These are phyloP conservation scores for Crambe crambe DNA, from an alignment of 37 sponge, comb jelly and placozoan genomes.

Conservation along the genomic window DNA sequence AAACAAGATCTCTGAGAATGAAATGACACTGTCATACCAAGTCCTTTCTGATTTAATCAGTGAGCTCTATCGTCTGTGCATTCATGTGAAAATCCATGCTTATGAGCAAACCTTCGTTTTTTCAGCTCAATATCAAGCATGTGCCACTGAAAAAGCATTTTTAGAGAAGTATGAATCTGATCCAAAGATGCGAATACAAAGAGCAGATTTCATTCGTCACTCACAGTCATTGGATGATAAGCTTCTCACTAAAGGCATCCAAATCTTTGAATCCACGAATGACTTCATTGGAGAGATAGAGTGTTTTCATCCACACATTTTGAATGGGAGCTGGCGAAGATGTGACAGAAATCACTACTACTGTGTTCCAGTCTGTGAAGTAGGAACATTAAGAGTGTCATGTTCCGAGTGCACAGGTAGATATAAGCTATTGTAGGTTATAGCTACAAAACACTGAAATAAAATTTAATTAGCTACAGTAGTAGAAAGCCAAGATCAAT, in stretches of 20 bases:
- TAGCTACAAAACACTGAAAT: too few relatives aligned
- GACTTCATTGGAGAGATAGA: neutral
- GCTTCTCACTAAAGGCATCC: neutral
- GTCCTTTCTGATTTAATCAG: neutral
- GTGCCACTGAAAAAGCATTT: neutral
- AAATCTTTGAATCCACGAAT: neutral
- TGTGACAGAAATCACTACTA: slow-evolving; percentile 85
- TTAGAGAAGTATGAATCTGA: neutral
- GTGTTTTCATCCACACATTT: slow-evolving; percentile 10
- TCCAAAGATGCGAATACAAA: neutral
- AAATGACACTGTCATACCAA: slow-evolving; percentile 2
- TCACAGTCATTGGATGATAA: neutral
- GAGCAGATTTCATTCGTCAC: neutral
- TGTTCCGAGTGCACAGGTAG: neutral
- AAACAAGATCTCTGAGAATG: neutral
- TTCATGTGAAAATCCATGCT: neutral
- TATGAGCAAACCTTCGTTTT: neutral
- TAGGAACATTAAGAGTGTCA: neutral
- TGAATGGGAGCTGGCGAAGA: slow-evolving; percentile 76
- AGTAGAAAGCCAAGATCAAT: neutral
- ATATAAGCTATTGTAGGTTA: too few relatives aligned
- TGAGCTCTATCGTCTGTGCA: neutral
- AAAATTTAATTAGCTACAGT: neutral
- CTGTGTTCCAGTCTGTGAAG: slow-evolving; percentile 27
- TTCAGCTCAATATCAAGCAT: neutral